phyloP scores from a whole-genome alignment of 2,888 invertebrate genomes.

The Anagyrus pseudococci region DNA sequence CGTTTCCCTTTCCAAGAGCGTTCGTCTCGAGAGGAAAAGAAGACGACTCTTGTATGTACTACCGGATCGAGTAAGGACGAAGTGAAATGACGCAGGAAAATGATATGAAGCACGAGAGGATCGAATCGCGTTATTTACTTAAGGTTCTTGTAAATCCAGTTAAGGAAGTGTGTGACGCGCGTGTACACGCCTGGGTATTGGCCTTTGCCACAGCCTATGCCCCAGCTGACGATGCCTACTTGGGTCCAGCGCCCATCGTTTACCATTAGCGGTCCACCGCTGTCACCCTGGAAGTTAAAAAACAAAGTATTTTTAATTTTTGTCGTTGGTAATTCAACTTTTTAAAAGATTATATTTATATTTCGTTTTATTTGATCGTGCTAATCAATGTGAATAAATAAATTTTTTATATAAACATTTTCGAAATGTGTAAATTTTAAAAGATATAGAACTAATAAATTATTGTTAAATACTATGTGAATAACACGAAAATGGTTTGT shows the following conservation, averaged over 20 bases:
- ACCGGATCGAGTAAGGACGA: constrained; percentile 30
- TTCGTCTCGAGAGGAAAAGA: constrained; percentile 13
- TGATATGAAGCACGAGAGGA: not conserved
- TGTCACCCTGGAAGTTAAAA: constrained; percentile 74
- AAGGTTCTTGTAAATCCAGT: constrained; percentile 87
- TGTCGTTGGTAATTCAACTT: not conserved
- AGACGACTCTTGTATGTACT: constrained; percentile 9
- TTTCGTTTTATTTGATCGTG: no score
- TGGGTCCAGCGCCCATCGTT: constrained; percentile 81
- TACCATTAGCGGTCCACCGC: constrained; percentile 87
- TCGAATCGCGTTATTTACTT: constrained; percentile 61
- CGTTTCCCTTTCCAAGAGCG: constrained; percentile 28
- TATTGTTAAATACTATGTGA: no score
- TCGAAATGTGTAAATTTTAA: no score
- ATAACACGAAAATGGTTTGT: no score
- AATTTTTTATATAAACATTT: no score
- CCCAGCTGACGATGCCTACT: constrained; percentile 90
- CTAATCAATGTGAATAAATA: no score
- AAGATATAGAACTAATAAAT: no score
- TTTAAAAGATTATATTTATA: not conserved
- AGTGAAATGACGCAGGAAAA: constrained; percentile 8
- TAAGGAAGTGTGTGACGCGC: constrained; percentile 80
- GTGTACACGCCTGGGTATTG: constrained; percentile 92
- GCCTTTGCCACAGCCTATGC: constrained; percentile 90
- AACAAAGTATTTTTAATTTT: not conserved